phyloP scores from a whole-genome alignment of 2,888 invertebrate genomes.

The Baccha elongata region DNA sequence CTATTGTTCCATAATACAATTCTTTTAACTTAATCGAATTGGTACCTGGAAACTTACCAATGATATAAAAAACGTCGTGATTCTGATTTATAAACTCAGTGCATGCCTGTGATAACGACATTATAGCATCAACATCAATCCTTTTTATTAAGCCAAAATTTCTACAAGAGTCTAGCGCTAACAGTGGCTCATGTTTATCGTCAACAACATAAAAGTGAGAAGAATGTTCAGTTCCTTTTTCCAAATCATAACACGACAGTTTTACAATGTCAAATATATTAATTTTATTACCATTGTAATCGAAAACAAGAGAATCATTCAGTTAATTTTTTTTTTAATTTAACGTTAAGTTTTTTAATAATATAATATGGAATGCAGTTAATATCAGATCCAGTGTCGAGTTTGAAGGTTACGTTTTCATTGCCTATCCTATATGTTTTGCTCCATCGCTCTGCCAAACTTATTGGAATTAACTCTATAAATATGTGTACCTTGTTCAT shows the following conservation, averaged over 20 bases:
- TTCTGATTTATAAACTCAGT: background rate
- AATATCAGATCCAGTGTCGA: background rate
- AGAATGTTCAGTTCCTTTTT: background rate
- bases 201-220: conserved; percentile 42
- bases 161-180: conserved; percentile 20
- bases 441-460: too few species aligned
- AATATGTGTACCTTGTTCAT: too few species aligned
- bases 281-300: conserved; percentile 51
- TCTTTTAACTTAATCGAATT: too few species aligned
- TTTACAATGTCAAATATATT: conserved; percentile 33
- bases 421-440: too few species aligned
- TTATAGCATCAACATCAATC: too few species aligned
- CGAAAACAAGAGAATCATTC: conserved; percentile 41
- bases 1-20: conserved; percentile 21
- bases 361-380: too few species aligned
- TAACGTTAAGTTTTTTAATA: too few species aligned
- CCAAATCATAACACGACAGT: conserved; percentile 23
- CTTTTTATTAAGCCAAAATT: too few species aligned
- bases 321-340: conserved; percentile 18
- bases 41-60: conserved; percentile 45
- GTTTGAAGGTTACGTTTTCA: background rate
- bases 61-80: conserved; percentile 27
- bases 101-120: too few species aligned
- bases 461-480: too few species aligned
- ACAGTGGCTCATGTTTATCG: conserved; percentile 41